Evolutionary conservation across 2,888 invertebrate genomes (phyloP).

Genomic region (Ophioninae sp.): DNA sequence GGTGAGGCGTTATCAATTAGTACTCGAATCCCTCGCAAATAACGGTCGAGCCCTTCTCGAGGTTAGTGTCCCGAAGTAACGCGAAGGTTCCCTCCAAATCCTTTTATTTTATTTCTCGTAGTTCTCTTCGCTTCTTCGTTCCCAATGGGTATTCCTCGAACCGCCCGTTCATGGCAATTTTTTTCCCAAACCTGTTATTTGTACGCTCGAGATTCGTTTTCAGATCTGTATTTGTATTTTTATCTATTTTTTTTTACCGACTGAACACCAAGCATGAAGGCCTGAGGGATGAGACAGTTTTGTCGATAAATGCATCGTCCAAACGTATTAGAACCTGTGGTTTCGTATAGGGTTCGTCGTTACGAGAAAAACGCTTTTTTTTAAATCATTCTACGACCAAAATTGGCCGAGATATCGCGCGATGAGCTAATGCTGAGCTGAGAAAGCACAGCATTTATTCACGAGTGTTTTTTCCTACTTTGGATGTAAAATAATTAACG

Average conservation of each 20-base stretch:
- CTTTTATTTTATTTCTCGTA: not conserved
- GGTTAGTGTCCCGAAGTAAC: slow-evolving; percentile 26
- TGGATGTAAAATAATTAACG: too few relatives aligned
- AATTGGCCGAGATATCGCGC: too few relatives aligned
- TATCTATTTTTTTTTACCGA: slow-evolving; percentile 16
- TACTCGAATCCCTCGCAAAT: slow-evolving; percentile 39
- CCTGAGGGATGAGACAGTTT: slow-evolving; percentile 56
- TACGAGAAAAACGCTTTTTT: too few relatives aligned
- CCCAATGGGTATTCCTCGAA: slow-evolving; percentile 35
- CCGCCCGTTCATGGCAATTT: slow-evolving; percentile 29
- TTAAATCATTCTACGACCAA: too few relatives aligned
- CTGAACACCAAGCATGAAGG: slow-evolving; percentile 22
- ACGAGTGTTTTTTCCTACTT: too few relatives aligned
- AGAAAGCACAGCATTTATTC: too few relatives aligned
- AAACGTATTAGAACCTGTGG: slow-evolving; percentile 44
- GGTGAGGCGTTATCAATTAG: slow-evolving; percentile 76
- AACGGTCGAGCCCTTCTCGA: slow-evolving; percentile 1
- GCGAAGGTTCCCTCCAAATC: slow-evolving; percentile 16
- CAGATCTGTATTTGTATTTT: slow-evolving; percentile 23
- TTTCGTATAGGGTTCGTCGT: slow-evolving; percentile 30
- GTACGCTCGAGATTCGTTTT: slow-evolving; percentile 29
- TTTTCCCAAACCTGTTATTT: slow-evolving; percentile 16
- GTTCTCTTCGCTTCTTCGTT: not conserved
- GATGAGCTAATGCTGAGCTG: too few relatives aligned
- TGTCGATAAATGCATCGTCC: slow-evolving; percentile 5